Base-by-base conservation (phyloP, 2,888 invertebrate species). In the Acrobeloides nanus region DNA sequence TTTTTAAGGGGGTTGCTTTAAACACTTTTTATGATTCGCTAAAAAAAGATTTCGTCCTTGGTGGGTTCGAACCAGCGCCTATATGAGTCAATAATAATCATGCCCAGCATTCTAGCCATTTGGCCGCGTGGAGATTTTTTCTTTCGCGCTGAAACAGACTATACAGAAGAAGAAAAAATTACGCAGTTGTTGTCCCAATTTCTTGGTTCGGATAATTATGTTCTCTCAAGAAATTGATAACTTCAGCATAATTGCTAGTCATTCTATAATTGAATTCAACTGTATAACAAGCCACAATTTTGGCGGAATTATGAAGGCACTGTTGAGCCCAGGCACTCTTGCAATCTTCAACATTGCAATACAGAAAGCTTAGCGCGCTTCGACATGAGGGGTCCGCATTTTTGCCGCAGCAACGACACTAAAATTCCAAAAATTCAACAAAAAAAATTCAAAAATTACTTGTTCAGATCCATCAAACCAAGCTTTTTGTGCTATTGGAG, bases 271-370 rank as follows among this genome's bases (percentile, higher is more conserved):
- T 70, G 51, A 68, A 67, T 37, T 68, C 66, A 7, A 68, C 67
- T 3, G 70, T 65, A 46, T 64, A 67, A 43, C 70, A 70, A 12
- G 69, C 70, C 2, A 62, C 70, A 7, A 71, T 64, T 31, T 55
- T 51, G 8, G 70, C 70, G 20, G 70, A 64, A 37, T 70, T 70
- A 46, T 70, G 70, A 17, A 70, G 63, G 23, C 63, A 66, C 57
- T 71, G 70, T 29, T 69, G 62, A 2, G 70, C 68, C 66, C 69
- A 70, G n/a, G 68, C 65, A 25, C 61, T 61, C 50, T 70, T 70
- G 53, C 70, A 71, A 25, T 71, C 70, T 35, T 69, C 68, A 43
- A 56, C 54, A 39, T 64, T 66, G 46, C 68, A 69, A 51, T 69
- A 68, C 31, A 64, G 42, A 44, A 60, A 60, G 25, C 43, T 50